Conservation (phyloP, 2,797 vertebrate species). For the Clarias fuscus region DNA sequence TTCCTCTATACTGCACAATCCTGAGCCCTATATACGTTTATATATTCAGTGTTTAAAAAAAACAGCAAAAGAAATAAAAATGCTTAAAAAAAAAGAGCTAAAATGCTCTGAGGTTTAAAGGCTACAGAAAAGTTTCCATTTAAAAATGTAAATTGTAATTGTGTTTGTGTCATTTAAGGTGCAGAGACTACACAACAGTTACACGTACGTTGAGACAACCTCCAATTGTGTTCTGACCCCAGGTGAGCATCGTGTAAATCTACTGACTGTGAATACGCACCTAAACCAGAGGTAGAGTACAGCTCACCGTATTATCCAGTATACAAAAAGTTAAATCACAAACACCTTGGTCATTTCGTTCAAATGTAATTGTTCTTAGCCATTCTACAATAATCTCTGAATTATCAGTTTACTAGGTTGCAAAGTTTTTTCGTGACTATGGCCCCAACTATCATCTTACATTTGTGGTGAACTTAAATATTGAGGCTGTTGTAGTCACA, state of each 20-base stretch:
- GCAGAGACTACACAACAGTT: background rate
- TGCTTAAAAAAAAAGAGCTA: too few relatives aligned
- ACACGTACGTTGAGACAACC: slow-evolving; percentile 20
- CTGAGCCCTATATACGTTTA: too few relatives aligned
- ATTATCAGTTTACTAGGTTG: slow-evolving; percentile 5
- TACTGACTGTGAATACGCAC: background rate
- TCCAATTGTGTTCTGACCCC: slow-evolving; percentile 22
- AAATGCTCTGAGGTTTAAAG: background rate
- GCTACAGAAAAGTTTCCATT: background rate
- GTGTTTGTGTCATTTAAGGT: slow-evolving; percentile 7
- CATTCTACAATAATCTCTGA: background rate
- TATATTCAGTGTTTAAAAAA: too few relatives aligned
- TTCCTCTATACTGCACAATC: too few relatives aligned
- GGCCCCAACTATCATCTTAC: slow-evolving; percentile 39
- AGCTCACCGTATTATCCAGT: background rate
- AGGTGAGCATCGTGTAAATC: background rate
- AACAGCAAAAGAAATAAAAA: too few relatives aligned
- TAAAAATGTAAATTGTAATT: background rate
- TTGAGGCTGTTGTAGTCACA: background rate
- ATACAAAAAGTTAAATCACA: background rate
- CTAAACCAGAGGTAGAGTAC: background rate
- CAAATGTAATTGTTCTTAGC: background rate
- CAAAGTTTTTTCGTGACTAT: background rate
- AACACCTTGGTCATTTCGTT: background rate
- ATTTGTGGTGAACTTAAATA: slow-evolving; percentile 26